phyloP scores from a whole-genome alignment of 2,113 vertebrate species.

The Lontra canadensis region DNA sequence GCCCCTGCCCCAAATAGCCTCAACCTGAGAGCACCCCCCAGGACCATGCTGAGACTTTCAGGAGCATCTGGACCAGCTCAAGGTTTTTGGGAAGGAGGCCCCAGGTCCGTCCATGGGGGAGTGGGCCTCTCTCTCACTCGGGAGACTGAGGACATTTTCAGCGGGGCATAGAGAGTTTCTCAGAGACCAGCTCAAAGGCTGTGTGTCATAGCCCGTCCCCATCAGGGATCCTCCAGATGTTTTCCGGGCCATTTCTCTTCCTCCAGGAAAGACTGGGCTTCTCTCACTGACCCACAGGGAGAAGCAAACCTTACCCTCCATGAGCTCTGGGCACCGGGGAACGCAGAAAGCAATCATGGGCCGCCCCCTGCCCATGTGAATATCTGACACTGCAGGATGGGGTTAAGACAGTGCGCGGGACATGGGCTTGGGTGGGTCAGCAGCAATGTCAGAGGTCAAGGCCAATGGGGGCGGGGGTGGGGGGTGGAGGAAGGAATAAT shows the following conservation, averaged over 20 bases:
- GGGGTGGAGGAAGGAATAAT: not conserved
- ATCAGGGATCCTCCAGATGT: not conserved
- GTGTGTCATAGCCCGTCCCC: not conserved
- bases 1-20: not conserved
- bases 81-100: not conserved
- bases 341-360: not conserved
- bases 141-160: not conserved
- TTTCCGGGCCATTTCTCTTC: not conserved
- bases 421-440: not conserved
- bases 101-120: not conserved
- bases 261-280: not conserved
- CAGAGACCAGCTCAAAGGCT: not conserved
- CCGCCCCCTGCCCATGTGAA: not conserved
- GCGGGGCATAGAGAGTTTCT: not conserved
- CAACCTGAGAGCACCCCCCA: not conserved
- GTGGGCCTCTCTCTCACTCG: not conserved
- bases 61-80: not conserved
- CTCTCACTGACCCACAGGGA: not conserved
- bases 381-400: not conserved
- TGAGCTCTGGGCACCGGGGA: not conserved
- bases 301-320: not conserved
- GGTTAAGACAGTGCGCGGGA: not conserved
- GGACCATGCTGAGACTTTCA: fast-evolving
- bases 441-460: not conserved
- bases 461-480: fast-evolving